Base-by-base conservation (phyloP, 2,888 invertebrate genomes). In the Agrilus cyanescens region DNA sequence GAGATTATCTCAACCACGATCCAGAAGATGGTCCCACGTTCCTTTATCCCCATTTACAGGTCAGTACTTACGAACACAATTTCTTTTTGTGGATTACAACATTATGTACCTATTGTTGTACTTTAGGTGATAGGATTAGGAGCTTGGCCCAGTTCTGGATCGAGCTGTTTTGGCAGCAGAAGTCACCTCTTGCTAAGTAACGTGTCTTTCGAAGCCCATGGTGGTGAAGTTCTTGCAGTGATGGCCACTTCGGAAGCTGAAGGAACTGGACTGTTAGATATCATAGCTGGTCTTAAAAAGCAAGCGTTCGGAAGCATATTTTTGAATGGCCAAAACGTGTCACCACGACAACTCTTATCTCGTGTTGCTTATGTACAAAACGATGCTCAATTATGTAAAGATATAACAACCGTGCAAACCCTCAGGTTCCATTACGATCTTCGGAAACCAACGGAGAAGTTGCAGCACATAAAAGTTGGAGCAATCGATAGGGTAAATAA, bases 351-450 rank as follows among this genome's bases (percentile, higher is more conserved):
- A 12, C 70, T 95, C 34, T 72, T 80, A 41, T 75, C 78, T 38
- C 72, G 87, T 12, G 78, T 84, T 1, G 84, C 85, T 2, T 85
- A 85, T 58, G 81, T 88, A 4, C 76, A 82, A 37, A 74, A 76
- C 52, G 83, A 87, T 60, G 75, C 80, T 16, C 76, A 83, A 46
- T 69, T 91, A n/a, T 85, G 85, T 58, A 82, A 85, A 0, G 78
- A 85, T 49, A 81, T 95, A 75, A 89, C 90, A 4, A 89, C 89
- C n/a, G 77, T 85, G 48, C 91, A 94, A 62, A 88, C 89, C 2
- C 69, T 95, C 50, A 76, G 81, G 51, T 90, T 90, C 62, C 86
- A 89, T 62, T 82, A 86, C 29, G 75, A 86, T 44, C 65, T 91
- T 51, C 71, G 80, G 47, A 75, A 76, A 50, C 82, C 80, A 0